phyloP scores from a whole-genome alignment of 2,113 vertebrate species.

The Azemiops feae region DNA sequence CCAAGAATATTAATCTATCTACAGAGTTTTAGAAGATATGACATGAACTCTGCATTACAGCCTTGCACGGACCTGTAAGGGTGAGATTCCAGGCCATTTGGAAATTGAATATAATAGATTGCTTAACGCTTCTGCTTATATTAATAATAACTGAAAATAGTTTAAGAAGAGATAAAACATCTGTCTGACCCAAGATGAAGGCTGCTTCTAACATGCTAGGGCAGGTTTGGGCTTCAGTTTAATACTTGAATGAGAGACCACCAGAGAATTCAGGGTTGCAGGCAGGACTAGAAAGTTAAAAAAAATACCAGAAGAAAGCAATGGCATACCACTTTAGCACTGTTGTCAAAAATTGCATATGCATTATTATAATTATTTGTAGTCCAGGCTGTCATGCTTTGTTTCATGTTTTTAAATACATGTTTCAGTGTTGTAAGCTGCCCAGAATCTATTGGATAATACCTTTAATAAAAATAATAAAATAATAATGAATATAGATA shows the following conservation, averaged over 20 bases:
- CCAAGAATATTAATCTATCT: not conserved
- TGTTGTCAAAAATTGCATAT: not conserved
- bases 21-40: not conserved
- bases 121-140: not conserved
- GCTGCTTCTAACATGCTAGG: not conserved
- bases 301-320: not conserved
- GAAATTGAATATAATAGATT: not conserved
- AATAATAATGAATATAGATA: not conserved
- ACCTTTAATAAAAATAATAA: not conserved
- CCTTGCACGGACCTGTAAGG: not conserved
- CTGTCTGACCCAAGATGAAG: not conserved
- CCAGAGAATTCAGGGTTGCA: not conserved
- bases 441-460: not conserved
- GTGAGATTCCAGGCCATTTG: not conserved
- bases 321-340: not conserved
- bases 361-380: not conserved
- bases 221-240: not conserved
- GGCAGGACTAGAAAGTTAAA: not conserved
- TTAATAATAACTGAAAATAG: not conserved
- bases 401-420: not conserved
- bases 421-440: not conserved
- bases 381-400: not conserved
- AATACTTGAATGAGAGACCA: not conserved
- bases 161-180: not conserved
- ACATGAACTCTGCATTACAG: slow-evolving; percentile 1